Conservation (phyloP, 1,140 invertebrate genomes). For the Drosophila punjabiensis region DNA sequence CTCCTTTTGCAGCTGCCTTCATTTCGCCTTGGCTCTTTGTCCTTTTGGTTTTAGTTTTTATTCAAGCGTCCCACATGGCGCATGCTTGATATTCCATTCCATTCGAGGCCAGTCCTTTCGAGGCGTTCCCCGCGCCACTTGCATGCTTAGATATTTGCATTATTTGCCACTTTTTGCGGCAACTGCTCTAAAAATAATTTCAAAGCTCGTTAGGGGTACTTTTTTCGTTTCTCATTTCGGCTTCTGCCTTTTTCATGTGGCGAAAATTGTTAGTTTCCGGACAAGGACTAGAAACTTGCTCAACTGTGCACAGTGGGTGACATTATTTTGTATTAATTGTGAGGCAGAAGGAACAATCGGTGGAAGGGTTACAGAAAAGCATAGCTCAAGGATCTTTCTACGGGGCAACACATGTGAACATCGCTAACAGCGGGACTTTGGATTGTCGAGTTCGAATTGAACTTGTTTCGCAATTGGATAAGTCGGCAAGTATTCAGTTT, state of each 20-base stretch:
- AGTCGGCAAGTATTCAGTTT: conserved; percentile 16
- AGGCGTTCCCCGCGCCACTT: conserved; percentile 60
- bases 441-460: conserved; percentile 3
- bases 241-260: conserved; percentile 49
- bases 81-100: conserved; percentile 63
- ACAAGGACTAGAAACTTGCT: conserved; percentile 18
- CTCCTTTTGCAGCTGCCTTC: conserved; percentile 73
- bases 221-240: conserved; percentile 7
- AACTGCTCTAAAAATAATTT: conserved; percentile 53
- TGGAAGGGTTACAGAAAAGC: conserved; percentile 37
- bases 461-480: conserved; percentile 47
- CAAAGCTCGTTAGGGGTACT: conserved; percentile 28
- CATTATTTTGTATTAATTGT: conserved; percentile 22
- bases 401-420: conserved; percentile 27
- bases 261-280: conserved; percentile 69
- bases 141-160: conserved; percentile 65
- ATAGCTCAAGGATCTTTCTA: conserved; percentile 4
- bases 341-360: not conserved
- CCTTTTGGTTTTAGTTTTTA: conserved; percentile 9
- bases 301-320: conserved; percentile 57
- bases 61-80: conserved; percentile 48
- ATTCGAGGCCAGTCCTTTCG: conserved; percentile 24
- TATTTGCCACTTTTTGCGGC: conserved; percentile 63
- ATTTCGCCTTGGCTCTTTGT: conserved; percentile 52
- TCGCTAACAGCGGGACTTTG: conserved; percentile 13